Conservation (phyloP, 2,888 invertebrate species). For the Platycnemis pennipes region DNA sequence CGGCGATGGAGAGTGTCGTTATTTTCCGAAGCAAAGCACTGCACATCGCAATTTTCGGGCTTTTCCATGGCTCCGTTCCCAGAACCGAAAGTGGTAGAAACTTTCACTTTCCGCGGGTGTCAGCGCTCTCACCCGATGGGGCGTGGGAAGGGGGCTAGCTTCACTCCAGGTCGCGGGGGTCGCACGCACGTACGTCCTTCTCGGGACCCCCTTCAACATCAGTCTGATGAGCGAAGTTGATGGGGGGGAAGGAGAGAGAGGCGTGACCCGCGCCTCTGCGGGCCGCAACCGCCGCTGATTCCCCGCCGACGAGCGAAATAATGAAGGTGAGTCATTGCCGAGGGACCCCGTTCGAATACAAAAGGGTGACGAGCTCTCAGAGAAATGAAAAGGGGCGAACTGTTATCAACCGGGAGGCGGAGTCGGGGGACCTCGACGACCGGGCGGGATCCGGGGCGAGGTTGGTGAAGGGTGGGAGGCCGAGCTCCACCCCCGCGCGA, state of each 20-base stretch:
- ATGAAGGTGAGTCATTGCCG: not conserved
- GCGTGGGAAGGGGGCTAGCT: not conserved
- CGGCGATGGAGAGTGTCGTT: no score
- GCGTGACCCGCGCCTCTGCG: no score
- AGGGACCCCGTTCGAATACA: not conserved
- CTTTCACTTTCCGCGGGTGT: no score
- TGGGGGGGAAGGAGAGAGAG: not conserved
- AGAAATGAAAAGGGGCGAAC: not conserved
- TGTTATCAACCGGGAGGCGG: slow-evolving; percentile 20
- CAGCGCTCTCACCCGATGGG: not conserved
- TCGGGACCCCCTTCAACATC: no score
- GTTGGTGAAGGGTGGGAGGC: not conserved
- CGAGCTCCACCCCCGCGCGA: not conserved
- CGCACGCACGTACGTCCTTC: no score
- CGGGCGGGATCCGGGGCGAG: slow-evolving; percentile 65
- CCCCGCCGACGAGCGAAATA: no score
- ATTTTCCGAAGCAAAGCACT: no score
- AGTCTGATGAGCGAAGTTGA: not conserved
- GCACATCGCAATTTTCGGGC: no score
- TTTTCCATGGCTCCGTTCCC: no score
- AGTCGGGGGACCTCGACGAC: not conserved
- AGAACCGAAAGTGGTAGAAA: no score
- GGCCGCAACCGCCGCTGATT: no score
- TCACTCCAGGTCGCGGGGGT: not conserved
- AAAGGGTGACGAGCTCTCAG: not conserved